phyloP scores from a whole-genome alignment of 2,113 vertebrate genomes.

The Sphyrna mokarran region DNA sequence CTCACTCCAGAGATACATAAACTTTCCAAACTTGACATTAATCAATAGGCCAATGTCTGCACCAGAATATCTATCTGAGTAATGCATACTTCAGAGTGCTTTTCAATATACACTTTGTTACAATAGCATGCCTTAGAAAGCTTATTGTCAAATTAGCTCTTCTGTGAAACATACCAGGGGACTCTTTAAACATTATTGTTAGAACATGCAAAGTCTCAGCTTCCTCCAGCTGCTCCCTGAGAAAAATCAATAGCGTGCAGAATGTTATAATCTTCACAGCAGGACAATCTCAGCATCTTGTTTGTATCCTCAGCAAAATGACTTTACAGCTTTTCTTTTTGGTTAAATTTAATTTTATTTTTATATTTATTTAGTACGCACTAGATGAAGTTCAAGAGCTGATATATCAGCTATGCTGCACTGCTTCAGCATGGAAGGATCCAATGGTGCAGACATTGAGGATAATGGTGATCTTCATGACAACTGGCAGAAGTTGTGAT shows the following conservation, averaged over 20 bases:
- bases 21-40: not conserved
- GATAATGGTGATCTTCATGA: not conserved
- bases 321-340: not conserved
- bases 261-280: not conserved
- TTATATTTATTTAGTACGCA: not conserved
- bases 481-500: not conserved
- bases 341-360: not conserved
- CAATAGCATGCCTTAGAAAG: not conserved
- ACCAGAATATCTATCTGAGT: not conserved
- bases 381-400: not conserved
- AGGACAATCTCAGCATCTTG: not conserved
- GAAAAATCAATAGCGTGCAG: not conserved
- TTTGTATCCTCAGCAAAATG: not conserved
- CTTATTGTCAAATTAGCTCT: not conserved
- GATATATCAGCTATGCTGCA: not conserved
- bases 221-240: not conserved
- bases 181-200: not conserved
- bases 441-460: not conserved
- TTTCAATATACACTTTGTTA: not conserved
- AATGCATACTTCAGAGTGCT: not conserved
- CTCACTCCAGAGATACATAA: not conserved
- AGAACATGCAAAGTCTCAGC: not conserved
- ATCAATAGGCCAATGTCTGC: not conserved
- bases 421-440: not conserved
- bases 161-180: not conserved